Base-by-base conservation (phyloP, 2,888 invertebrate genomes). In the Megalurothrips usitatus region DNA sequence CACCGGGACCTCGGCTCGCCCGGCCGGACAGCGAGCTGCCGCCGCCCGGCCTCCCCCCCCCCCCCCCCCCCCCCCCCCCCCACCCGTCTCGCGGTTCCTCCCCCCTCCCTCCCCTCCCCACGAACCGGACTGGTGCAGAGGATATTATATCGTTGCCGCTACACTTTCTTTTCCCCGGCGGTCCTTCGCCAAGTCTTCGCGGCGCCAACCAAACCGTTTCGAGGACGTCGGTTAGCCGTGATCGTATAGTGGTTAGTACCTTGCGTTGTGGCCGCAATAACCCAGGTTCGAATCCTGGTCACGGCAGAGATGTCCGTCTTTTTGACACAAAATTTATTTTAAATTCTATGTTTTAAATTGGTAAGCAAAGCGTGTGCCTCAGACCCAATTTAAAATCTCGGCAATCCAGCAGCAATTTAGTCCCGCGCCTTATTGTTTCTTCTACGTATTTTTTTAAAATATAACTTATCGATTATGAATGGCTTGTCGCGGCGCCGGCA, bases 181-280 rank as follows among this genome's bases (percentile, higher is more conserved):
- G 11, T 58, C 11, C 17, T 58, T 58, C 58, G 14, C 58, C 58
- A 58, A 14, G 17, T 58, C 58, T 17, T 58, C 17, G 14, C 58
- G 0, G n/a, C 17, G 58, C 58, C 58, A 58, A 58, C 58, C 58
- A 14, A 17, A 17, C 58, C 14, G 58, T 58, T 8, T 58, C 58
- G 17, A n/a, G 17, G 58, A n/a, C 58, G 58, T 58, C 58, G 58
- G 58, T 0, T 58, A 90, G 91, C 91, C 91, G 91, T 91, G 91
- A 91, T 91, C 91, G 91, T 91, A 90, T 91, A 91, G 91, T 92
- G 91, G 91, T 91, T 91, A 91, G 91, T 91, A 92, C 91, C 90
- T 91, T 91, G 91, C 91, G 91, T 92, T 92, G 92, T 92, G 91
- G 92, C 92, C 92, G 92, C 91, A 91, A 91, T 91, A 92, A 92